A percentile compares a stretch with the other conserved stretches of the same genome.
Evolutionary conservation across 2,888 invertebrate genomes (phyloP).

Genomic region (Falcaria lacertinaria): DNA sequence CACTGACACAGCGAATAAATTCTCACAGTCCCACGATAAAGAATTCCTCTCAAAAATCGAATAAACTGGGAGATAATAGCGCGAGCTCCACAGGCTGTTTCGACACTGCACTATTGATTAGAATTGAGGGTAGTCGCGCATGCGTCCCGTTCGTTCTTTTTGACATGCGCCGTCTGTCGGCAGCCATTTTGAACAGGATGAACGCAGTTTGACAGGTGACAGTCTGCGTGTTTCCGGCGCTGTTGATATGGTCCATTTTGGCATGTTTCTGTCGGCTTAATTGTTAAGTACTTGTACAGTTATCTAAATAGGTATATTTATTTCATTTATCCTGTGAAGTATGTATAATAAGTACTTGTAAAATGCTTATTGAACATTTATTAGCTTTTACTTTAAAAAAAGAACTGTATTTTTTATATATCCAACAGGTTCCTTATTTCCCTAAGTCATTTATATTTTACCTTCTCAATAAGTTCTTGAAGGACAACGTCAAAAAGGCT

Average conservation of each 20-base stretch:
- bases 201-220: slow-evolving; percentile 68
- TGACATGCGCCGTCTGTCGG: slow-evolving; percentile 10
- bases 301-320: no score
- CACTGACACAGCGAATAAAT: slow-evolving; percentile 64
- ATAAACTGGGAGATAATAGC: slow-evolving; percentile 43
- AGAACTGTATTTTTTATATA: no score
- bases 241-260: slow-evolving; percentile 17
- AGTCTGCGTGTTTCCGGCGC: slow-evolving; percentile 30
- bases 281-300: no score
- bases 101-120: slow-evolving; percentile 70
- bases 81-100: slow-evolving; percentile 72
- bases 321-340: no score
- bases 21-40: slow-evolving; percentile 37
- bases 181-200: slow-evolving; percentile 47
- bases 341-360: no score
- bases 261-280: neutral
- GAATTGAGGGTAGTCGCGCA: slow-evolving; percentile 30
- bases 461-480: no score
- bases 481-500: no score
- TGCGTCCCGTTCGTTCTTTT: neutral
- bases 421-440: no score
- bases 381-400: no score
- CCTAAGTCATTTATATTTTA: no score
- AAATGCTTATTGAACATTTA: no score
- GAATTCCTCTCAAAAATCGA: slow-evolving; percentile 29